phyloP scores from a whole-genome alignment of 2,113 vertebrate genomes.

The Bolborhynchus lineola region DNA sequence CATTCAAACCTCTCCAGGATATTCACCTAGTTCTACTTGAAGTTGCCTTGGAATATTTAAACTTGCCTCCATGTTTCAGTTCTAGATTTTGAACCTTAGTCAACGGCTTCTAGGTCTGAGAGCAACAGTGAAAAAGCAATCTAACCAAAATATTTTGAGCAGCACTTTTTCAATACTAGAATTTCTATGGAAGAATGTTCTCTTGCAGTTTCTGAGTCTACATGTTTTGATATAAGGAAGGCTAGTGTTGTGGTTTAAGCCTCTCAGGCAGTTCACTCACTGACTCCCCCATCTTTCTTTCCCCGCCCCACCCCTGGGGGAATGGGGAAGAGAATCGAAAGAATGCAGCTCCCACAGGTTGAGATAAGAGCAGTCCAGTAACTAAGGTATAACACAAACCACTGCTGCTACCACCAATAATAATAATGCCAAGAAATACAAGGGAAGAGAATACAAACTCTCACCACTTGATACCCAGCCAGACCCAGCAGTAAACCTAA shows the following conservation, averaged over 20 bases:
- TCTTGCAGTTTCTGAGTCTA: background rate
- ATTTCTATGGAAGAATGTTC: background rate
- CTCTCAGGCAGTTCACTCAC: no score
- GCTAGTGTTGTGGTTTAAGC: background rate
- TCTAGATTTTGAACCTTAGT: background rate
- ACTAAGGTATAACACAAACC: no score
- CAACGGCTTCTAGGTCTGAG: rapidly evolving
- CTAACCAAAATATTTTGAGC: background rate
- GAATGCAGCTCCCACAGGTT: no score
- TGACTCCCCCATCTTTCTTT: no score
- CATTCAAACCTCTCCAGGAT: background rate
- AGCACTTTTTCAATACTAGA: background rate
- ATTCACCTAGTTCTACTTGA: background rate
- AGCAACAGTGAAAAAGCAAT: rapidly evolving
- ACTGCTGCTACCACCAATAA: no score
- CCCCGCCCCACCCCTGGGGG: no score
- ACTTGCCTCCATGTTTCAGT: background rate
- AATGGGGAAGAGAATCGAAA: no score
- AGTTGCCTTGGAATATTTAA: background rate
- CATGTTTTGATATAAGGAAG: background rate
- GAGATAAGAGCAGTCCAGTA: no score
- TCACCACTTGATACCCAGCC: no score
- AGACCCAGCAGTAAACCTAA: no score
- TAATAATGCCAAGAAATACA: no score
- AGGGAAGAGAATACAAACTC: no score